These are phyloP conservation scores for Buphagus erythrorhynchus DNA, from an alignment of 2,797 vertebrate genomes.

Conservation along the genomic window DNA sequence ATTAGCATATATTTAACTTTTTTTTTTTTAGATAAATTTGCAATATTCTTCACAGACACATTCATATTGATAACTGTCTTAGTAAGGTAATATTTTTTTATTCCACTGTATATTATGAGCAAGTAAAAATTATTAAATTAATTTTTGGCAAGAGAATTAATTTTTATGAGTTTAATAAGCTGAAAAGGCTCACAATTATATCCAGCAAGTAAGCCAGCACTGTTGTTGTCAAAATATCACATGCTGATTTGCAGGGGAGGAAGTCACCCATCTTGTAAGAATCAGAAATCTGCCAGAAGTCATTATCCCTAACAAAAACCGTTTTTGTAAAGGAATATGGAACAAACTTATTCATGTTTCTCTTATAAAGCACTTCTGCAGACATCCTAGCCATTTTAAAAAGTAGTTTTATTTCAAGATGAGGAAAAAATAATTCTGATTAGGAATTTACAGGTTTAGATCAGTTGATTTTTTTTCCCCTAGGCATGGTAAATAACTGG, in stretches of 20 bases:
- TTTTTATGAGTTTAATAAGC: neutral
- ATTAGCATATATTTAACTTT: neutral
- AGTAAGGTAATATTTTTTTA: neutral
- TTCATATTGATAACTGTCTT: neutral
- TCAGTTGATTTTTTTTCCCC: neutral
- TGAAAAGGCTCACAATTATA: neutral
- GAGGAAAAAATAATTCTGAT: neutral
- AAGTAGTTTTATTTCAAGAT: neutral
- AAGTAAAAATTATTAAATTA: neutral
- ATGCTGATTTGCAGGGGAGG: neutral
- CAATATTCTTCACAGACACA: neutral
- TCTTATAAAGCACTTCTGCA: neutral
- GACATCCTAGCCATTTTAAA: accelerated
- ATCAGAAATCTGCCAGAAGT: neutral
- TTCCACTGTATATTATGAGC: neutral
- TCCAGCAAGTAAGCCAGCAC: neutral
- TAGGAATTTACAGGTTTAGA: neutral
- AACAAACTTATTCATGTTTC: neutral
- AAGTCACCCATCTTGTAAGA: neutral
- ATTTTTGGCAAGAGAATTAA: accelerated
- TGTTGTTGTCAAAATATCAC: neutral
- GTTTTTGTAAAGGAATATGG: neutral
- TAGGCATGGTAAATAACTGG: too few species aligned
- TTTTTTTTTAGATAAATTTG: neutral
- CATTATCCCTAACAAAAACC: neutral